Percentiles rank a stretch among this genome's conserved stretches.
Conservation (phyloP, 2,888 invertebrate genomes). For the Limnephilus lunatus region DNA sequence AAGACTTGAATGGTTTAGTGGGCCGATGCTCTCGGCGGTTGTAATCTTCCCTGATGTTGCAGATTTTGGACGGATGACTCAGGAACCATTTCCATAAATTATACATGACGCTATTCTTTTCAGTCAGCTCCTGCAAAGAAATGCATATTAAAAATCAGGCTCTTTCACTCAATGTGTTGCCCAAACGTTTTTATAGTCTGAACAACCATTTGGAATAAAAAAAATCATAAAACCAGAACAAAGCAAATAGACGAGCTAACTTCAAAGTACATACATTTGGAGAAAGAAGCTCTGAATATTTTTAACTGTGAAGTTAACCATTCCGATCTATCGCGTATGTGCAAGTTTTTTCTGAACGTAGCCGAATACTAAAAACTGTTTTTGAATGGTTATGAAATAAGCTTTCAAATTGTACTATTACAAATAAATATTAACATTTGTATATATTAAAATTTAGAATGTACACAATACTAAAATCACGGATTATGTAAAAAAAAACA, state of each 20-base stretch:
- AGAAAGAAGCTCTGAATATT: no score
- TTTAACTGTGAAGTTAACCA: no score
- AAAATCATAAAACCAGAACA: background rate
- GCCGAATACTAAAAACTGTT: no score
- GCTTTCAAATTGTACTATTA: no score
- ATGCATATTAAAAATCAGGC: background rate
- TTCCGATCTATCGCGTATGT: no score
- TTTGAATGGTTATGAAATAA: no score
- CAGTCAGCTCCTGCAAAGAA: conserved; percentile 35
- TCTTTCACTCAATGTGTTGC: background rate
- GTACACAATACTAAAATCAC: no score
- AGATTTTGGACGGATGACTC: conserved; percentile 46
- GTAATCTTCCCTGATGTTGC: conserved; percentile 14
- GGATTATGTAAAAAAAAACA: no score
- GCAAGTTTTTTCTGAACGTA: no score
- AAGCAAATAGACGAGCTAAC: no score
- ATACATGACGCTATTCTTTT: conserved; percentile 39
- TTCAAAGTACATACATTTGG: background rate
- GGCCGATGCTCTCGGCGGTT: conserved; percentile 22
- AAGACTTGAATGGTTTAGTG: conserved; percentile 49
- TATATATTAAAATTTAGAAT: no score
- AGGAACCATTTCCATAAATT: conserved; percentile 57
- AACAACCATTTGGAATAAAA: background rate
- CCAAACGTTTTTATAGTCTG: background rate
- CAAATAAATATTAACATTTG: no score